These are phyloP conservation scores for Caenorhabditis elegans DNA, from an alignment of 1,140 invertebrate species.

Conservation along the genomic window WBcel235 BX284606.5:5760501-5761000, in stretches of 20 bases:
- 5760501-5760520: too few species aligned
- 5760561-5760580: neutral
- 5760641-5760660: neutral
- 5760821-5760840: too few species aligned
- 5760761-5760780: neutral
- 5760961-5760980: constrained; percentile 17
- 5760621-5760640: neutral
- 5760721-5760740: neutral
- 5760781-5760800: too few species aligned
- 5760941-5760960: neutral
- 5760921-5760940: neutral
- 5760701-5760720: neutral
- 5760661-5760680: neutral
- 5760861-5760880: neutral
- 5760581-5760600: constrained; percentile 15
- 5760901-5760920: neutral
- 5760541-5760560: too few species aligned
- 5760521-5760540: too few species aligned
- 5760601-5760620: neutral
- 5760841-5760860: neutral
- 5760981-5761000: constrained; percentile 12
- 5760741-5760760: constrained; percentile 17
- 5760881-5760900: neutral
- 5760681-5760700: neutral
- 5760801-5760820: too few species aligned